Evolutionary conservation across 92 coral and sea anemone genomes (phyloP).

Genomic region (Parazoanthus atlanticus): DNA sequence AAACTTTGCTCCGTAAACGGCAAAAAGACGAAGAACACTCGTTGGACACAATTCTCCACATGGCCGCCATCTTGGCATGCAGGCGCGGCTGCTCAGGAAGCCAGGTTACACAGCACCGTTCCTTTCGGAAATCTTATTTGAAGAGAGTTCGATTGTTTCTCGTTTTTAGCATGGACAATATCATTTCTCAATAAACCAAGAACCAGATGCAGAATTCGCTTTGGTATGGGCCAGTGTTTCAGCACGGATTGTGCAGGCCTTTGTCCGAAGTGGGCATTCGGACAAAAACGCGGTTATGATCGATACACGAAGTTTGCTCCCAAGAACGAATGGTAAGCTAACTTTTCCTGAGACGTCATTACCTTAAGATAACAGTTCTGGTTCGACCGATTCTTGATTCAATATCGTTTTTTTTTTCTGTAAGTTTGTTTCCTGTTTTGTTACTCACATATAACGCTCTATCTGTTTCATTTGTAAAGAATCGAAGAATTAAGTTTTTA

Average conservation of each 20-base stretch:
- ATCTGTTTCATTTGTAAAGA: not conserved
- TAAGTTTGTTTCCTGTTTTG: not conserved
- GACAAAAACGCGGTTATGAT: slow-evolving; percentile 93
- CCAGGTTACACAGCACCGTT: slow-evolving; percentile 35
- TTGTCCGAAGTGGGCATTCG: slow-evolving; percentile 84
- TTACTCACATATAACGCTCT: not conserved
- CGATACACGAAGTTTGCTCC: slow-evolving; percentile 98
- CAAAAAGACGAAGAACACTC: not conserved
- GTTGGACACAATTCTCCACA: slow-evolving; percentile 10
- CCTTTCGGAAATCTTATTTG: not conserved
- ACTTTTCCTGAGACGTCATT: not conserved
- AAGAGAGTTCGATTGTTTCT: too few relatives aligned
- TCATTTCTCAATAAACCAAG: slow-evolving; percentile 26
- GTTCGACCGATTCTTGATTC: not conserved
- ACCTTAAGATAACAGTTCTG: not conserved
- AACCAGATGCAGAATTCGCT: slow-evolving; percentile 47
- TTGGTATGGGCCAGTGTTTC: slow-evolving; percentile 97
- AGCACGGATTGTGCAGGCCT: slow-evolving; percentile 94
- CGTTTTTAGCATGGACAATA: slow-evolving; percentile 23
- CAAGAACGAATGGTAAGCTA: slow-evolving; percentile 76
- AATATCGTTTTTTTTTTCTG: not conserved
- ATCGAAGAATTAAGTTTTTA: not conserved
- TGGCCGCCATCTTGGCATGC: slow-evolving; percentile 21
- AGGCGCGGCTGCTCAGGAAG: not conserved
- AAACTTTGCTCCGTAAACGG: slow-evolving; percentile 10